These are phyloP conservation scores for Ceryle rudis DNA, from an alignment of 2,797 vertebrate genomes.

Conservation along the genomic window DNA sequence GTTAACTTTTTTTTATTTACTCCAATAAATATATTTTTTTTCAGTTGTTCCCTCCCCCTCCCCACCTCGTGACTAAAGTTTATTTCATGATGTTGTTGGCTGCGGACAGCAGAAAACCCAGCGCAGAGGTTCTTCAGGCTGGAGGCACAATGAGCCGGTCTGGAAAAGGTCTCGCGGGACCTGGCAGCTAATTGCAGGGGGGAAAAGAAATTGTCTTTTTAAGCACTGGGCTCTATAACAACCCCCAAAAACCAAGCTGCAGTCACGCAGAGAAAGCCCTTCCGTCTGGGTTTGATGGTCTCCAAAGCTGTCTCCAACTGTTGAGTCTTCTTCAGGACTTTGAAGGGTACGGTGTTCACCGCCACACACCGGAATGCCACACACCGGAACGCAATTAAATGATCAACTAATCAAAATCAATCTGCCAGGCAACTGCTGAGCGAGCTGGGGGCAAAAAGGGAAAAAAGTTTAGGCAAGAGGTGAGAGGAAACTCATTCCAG, in stretches of 20 bases:
- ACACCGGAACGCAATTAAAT: neutral
- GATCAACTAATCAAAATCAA: neutral
- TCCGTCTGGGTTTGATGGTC: rapidly evolving
- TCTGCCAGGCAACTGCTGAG: neutral
- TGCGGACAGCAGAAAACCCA: rapidly evolving
- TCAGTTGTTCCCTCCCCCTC: conserved; percentile 60
- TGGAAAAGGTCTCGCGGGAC: neutral
- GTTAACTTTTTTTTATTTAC: conserved; percentile 94
- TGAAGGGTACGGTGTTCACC: neutral
- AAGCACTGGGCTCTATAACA: neutral
- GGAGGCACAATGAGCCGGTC: neutral
- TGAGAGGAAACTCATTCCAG: neutral
- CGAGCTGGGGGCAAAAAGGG: neutral
- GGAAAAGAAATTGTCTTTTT: neutral
- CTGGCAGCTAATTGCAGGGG: neutral
- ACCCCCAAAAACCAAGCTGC: neutral
- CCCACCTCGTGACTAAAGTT: conserved; percentile 44
- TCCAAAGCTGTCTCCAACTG: neutral
- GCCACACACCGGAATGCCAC: neutral
- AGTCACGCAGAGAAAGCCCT: rapidly evolving
- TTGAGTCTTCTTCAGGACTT: neutral
- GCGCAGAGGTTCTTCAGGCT: neutral
- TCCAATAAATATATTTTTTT: conserved; percentile 73
- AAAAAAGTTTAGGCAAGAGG: neutral
- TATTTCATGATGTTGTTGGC: neutral